These are phyloP conservation scores for Pelochelys cantorii DNA, from an alignment of 2,797 vertebrate species.

Conservation along the genomic window DNA sequence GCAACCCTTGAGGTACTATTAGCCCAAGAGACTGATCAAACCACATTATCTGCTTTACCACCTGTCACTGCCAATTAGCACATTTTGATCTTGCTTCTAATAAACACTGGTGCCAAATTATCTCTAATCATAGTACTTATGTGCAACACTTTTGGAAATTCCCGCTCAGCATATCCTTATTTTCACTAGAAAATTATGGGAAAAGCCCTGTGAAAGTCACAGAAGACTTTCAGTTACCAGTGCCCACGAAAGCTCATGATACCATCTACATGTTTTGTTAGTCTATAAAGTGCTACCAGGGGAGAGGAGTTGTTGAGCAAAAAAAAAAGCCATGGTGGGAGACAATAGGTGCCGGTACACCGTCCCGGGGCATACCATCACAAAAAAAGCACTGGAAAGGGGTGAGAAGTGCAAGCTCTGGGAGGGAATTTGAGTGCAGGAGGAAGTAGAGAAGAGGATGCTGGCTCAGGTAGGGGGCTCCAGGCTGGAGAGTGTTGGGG, in stretches of 20 bases:
- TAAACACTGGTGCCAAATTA: conserved; percentile 54
- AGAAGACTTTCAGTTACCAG: conserved; percentile 41
- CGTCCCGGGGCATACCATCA: too few relatives aligned
- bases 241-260: neutral
- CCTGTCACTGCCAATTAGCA: neutral
- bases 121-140: conserved; percentile 54
- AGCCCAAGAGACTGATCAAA: neutral
- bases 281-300: too few relatives aligned
- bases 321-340: too few relatives aligned
- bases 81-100: conserved; percentile 53
- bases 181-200: conserved; percentile 60
- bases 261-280: too few relatives aligned
- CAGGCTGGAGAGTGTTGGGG: too few relatives aligned
- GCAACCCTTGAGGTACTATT: conserved; percentile 26
- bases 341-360: too few relatives aligned
- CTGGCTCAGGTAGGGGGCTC: too few relatives aligned
- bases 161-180: conserved; percentile 58
- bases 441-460: too few relatives aligned
- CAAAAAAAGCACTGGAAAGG: too few relatives aligned
- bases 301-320: too few relatives aligned
- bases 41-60: neutral
- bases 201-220: conserved; percentile 63
- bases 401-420: too few relatives aligned
- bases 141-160: conserved; percentile 50
- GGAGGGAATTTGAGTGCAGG: too few relatives aligned